Conservation (phyloP, 2,113 vertebrate species). For the Mesembrinibis cayennensis region DNA sequence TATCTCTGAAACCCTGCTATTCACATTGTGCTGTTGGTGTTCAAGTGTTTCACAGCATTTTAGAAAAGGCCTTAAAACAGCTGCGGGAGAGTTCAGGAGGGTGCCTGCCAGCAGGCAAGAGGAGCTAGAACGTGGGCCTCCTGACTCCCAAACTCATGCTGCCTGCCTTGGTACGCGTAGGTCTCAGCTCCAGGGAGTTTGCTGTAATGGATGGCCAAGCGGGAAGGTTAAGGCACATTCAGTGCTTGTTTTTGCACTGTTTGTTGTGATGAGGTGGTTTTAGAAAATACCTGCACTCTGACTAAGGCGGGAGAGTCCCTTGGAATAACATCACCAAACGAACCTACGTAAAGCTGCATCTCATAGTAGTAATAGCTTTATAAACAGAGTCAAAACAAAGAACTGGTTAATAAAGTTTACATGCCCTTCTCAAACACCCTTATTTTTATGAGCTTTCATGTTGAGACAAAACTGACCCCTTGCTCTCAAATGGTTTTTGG, state of each 20-base stretch:
- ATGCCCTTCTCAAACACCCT: not conserved
- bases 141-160: not conserved
- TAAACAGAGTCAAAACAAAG: not conserved
- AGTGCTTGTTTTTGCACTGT: not conserved
- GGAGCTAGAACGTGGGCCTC: not conserved
- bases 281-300: not conserved
- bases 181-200: not conserved
- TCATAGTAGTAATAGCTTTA: not conserved
- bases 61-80: not conserved
- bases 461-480: not conserved
- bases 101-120: not conserved
- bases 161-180: rapidly evolving
- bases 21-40: not conserved
- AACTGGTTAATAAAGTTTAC: not conserved
- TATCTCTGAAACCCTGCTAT: not conserved
- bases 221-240: not conserved
- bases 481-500: not conserved
- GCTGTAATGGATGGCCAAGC: not conserved
- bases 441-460: not conserved
- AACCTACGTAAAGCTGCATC: not conserved
- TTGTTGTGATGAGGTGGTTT: not conserved
- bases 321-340: not conserved
- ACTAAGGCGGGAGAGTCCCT: not conserved
- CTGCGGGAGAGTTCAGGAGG: not conserved
- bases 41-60: not conserved